These are phyloP conservation scores for Tetranychus piercei DNA, from an alignment of 2,888 invertebrate genomes.

Conservation along the genomic window DNA sequence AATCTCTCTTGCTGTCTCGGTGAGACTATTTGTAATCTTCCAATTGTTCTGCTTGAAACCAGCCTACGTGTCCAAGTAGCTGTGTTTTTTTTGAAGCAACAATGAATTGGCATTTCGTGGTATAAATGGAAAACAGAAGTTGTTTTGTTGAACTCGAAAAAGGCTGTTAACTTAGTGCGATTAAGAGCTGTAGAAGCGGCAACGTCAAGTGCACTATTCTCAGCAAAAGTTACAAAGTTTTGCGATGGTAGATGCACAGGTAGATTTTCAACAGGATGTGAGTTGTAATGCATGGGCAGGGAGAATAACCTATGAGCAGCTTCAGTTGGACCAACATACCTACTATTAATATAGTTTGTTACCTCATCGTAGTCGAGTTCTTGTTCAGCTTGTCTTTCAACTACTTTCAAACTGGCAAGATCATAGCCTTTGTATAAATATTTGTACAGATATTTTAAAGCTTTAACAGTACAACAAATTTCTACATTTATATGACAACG, in stretches of 20 bases:
- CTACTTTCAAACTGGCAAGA: too few relatives aligned
- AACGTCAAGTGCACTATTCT: constrained; percentile 23
- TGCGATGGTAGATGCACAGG: constrained; percentile 31
- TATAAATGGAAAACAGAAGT: constrained; percentile 15
- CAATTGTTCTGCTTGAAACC: constrained; percentile 12
- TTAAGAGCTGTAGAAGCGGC: constrained; percentile 14
- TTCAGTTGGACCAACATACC: constrained; percentile 22
- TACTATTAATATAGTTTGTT: too few relatives aligned
- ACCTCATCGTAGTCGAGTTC: too few relatives aligned
- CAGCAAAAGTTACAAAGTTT: constrained; percentile 25
- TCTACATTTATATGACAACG: background rate
- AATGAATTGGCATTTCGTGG: constrained; percentile 19
- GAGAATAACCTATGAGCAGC: constrained; percentile 21
- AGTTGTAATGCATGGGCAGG: constrained; percentile 28
- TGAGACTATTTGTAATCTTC: constrained; percentile 19
- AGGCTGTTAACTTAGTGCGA: constrained; percentile 25
- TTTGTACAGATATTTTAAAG: background rate
- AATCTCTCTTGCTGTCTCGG: constrained; percentile 20
- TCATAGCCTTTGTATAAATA: background rate
- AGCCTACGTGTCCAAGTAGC: constrained; percentile 10
- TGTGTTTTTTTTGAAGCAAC: background rate
- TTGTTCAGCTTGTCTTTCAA: background rate
- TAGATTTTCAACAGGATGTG: constrained; percentile 30
- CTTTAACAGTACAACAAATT: background rate
- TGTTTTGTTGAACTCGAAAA: constrained; percentile 25